Conservation (phyloP, 2,797 vertebrate genomes). For the Onychomys torridus region DNA sequence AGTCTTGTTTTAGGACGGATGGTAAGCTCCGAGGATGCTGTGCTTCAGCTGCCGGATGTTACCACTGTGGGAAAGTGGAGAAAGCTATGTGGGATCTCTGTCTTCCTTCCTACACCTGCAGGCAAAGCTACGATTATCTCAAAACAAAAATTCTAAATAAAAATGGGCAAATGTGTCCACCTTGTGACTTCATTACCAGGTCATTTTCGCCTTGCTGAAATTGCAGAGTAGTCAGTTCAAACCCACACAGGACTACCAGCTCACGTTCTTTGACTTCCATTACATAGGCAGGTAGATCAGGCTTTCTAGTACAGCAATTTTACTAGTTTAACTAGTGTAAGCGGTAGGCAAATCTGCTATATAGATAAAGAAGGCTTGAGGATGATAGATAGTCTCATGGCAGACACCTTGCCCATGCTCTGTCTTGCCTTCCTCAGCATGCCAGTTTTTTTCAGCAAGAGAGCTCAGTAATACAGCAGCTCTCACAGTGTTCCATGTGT, state of each 20-base stretch:
- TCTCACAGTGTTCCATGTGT: background rate
- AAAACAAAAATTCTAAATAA: background rate
- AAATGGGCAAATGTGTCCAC: slow-evolving; percentile 13
- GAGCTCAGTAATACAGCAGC: background rate
- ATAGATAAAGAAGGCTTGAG: background rate
- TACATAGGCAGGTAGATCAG: background rate
- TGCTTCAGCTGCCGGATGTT: background rate
- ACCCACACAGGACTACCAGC: background rate
- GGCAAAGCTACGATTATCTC: background rate
- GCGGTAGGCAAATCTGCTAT: background rate
- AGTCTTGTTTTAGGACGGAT: background rate
- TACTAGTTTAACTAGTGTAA: background rate
- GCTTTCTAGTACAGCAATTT: background rate
- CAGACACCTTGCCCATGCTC: background rate
- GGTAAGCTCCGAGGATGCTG: background rate
- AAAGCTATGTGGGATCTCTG: background rate
- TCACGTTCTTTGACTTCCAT: background rate
- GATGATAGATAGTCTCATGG: background rate
- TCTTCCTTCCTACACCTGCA: background rate
- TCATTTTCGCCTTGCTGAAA: slow-evolving; percentile 20
- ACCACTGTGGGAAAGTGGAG: background rate
- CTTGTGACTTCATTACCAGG: background rate
- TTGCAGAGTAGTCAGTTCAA: background rate
- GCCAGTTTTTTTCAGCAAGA: background rate
- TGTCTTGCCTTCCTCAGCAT: background rate